Percentiles rank a stretch among this genome's conserved stretches.
Conservation (phyloP, 1,140 invertebrate species). For the Oncopodura yosiiana region DNA sequence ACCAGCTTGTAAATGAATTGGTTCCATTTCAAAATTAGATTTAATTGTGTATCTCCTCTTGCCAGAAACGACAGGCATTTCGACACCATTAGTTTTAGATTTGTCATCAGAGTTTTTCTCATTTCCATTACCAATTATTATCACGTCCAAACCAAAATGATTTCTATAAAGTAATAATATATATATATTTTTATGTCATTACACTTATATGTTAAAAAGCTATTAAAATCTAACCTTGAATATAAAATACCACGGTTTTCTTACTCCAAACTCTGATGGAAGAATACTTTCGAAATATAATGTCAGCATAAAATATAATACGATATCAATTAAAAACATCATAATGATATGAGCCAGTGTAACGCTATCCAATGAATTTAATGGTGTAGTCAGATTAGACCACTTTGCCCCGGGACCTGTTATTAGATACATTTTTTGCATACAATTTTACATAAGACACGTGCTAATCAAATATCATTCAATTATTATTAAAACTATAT, state of each 20-base stretch:
- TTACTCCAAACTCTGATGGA: slow-evolving; percentile 38
- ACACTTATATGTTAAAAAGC: not conserved
- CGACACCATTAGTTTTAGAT: slow-evolving; percentile 43
- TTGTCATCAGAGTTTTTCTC: slow-evolving; percentile 26
- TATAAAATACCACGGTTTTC: slow-evolving; percentile 43
- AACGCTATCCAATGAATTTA: slow-evolving; percentile 14
- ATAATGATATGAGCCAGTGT: slow-evolving; percentile 40
- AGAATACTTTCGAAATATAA: slow-evolving; percentile 44
- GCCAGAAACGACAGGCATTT: slow-evolving; percentile 40
- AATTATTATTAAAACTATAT: too few relatives aligned
- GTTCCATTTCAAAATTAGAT: too few relatives aligned
- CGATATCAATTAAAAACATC: slow-evolving; percentile 51
- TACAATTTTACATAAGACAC: too few relatives aligned
- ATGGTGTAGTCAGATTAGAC: slow-evolving; percentile 40
- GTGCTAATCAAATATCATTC: too few relatives aligned
- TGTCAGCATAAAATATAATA: slow-evolving; percentile 56
- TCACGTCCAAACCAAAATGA: slow-evolving; percentile 33
- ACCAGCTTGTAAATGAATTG: slow-evolving; percentile 46
- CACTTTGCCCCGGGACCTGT: slow-evolving; percentile 46
- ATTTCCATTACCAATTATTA: not conserved
- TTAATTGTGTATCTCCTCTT: slow-evolving; percentile 44
- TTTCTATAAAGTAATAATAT: slow-evolving; percentile 15
- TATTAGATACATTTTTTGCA: slow-evolving; percentile 44
- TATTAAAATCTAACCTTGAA: slow-evolving; percentile 30
- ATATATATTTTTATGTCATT: slow-evolving; percentile 12